Conservation (phyloP, 2,113 vertebrate genomes). For the Caracal caracal region DNA sequence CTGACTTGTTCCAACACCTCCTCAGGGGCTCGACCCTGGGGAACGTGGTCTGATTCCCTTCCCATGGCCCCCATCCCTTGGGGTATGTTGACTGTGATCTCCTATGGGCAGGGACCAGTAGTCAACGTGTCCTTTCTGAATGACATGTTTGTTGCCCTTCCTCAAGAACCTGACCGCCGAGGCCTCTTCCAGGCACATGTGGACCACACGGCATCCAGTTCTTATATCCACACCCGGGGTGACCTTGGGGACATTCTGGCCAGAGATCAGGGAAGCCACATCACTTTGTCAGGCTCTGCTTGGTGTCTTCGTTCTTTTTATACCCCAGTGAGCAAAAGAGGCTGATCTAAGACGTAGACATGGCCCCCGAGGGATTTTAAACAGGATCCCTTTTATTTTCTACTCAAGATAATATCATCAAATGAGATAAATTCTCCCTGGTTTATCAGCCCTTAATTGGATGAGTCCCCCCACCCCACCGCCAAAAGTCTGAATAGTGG, state of each 20-base stretch:
- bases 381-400: neutral
- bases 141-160: neutral
- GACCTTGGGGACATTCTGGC: neutral
- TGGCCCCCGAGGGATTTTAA: neutral
- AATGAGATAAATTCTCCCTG: neutral
- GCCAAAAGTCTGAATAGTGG: neutral
- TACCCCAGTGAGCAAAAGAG: neutral
- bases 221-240: neutral
- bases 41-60: neutral
- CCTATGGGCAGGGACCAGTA: neutral
- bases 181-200: neutral
- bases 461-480: accelerated
- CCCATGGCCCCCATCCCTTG: accelerated
- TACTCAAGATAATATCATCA: neutral
- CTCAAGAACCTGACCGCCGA: neutral
- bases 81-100: neutral
- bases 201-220: too few relatives aligned
- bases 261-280: neutral
- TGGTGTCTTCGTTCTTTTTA: neutral
- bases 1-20: neutral
- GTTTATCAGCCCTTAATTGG: neutral
- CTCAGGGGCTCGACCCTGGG: neutral
- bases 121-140: neutral
- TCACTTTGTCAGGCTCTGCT: neutral
- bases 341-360: neutral